Evolutionary conservation across 2,113 vertebrate genomes (phyloP).

Genomic region (Zingel zingel): DNA sequence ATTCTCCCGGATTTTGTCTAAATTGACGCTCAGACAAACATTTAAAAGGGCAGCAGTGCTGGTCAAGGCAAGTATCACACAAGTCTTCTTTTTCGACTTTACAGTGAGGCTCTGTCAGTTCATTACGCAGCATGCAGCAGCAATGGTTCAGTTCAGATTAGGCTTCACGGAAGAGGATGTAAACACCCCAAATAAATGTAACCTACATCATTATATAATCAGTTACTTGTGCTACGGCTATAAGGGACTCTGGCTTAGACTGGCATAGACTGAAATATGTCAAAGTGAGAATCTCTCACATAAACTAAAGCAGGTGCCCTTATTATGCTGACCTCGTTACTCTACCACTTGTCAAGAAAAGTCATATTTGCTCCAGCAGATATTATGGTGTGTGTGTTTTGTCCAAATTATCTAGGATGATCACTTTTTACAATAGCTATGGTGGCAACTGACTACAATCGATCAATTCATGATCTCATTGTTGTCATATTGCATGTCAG

Average conservation of each 20-base stretch:
- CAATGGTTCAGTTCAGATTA: background rate
- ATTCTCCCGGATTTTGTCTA: background rate
- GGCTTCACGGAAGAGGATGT: background rate
- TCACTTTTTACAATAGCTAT: background rate
- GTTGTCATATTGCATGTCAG: background rate
- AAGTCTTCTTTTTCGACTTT: background rate
- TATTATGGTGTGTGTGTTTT: background rate
- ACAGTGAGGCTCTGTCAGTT: background rate
- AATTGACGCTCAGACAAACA: background rate
- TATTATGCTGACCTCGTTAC: background rate
- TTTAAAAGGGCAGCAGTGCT: background rate
- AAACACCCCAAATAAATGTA: background rate
- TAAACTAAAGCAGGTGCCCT: background rate
- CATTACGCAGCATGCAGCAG: slow-evolving; percentile 51
- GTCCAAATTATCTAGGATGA: too few species aligned
- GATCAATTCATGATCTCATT: background rate
- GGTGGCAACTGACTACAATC: background rate
- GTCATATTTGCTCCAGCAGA: background rate
- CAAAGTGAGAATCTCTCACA: background rate
- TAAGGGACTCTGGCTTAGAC: background rate
- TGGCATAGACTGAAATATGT: background rate
- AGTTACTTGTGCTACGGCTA: background rate
- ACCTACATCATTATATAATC: background rate
- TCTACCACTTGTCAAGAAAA: background rate
- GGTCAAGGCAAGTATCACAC: background rate